These are phyloP conservation scores for Enteromius viviparus DNA, from an alignment of 2,797 vertebrate species.

Conservation along the genomic window DNA sequence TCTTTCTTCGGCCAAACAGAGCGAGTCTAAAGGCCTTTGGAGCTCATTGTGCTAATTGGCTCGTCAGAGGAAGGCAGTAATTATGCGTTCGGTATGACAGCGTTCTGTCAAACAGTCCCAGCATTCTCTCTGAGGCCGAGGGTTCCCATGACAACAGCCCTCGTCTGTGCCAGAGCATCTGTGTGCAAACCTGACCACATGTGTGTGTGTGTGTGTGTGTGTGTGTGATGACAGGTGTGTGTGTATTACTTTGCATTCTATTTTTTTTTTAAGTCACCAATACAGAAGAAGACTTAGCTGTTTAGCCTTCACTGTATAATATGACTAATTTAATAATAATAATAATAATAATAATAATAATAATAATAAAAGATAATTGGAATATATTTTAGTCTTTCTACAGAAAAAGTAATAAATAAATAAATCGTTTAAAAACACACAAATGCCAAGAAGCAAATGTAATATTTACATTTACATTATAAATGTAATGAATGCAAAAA, in stretches of 20 bases:
- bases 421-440: no score
- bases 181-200: neutral
- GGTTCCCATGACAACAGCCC: conserved; percentile 35
- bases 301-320: no score
- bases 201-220: neutral
- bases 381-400: no score
- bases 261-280: no score
- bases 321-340: no score
- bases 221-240: neutral
- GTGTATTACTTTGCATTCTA: neutral
- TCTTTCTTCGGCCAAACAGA: conserved; percentile 12
- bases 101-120: conserved; percentile 8
- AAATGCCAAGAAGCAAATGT: no score
- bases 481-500: no score
- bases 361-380: no score
- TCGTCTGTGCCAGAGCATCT: conserved; percentile 27
- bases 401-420: no score
- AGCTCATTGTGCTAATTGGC: conserved; percentile 32
- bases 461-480: no score
- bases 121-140: conserved; percentile 16
- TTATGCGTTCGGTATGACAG: conserved; percentile 32
- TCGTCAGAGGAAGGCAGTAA: conserved; percentile 21
- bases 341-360: no score
- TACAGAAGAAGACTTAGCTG: no score
- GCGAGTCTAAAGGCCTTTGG: conserved; percentile 20